Conservation (phyloP, 2,888 invertebrate genomes). For the Xestia rhomboidea region DNA sequence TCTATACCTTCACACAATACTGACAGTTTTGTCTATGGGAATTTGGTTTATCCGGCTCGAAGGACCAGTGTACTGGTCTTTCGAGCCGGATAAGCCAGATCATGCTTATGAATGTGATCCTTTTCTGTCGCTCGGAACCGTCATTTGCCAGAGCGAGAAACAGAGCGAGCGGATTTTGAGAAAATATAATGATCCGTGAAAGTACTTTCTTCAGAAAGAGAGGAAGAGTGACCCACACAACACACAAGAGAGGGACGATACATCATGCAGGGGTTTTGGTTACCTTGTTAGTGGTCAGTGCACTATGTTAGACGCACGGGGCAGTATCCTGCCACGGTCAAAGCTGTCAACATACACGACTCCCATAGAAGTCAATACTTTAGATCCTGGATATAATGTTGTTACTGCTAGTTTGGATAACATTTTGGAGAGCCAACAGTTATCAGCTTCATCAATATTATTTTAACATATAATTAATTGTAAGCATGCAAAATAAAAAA, state of each 20-base stretch:
- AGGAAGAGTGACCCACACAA: constrained; percentile 53
- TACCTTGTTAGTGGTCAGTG: constrained; percentile 53
- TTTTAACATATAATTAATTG: not conserved
- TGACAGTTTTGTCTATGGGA: not conserved
- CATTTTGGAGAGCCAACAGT: not conserved
- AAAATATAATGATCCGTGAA: constrained; percentile 35
- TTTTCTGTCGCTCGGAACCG: not conserved
- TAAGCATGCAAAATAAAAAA: constrained; percentile 1
- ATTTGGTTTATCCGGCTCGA: not conserved
- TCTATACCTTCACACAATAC: not conserved
- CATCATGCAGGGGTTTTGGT: constrained; percentile 58
- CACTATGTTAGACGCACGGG: constrained; percentile 51
- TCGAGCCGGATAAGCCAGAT: not conserved
- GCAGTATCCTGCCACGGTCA: constrained; percentile 39
- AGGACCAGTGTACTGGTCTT: not conserved
- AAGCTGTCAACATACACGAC: constrained; percentile 54
- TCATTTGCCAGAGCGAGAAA: not conserved
- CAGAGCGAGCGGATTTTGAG: not conserved
- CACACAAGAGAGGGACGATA: constrained; percentile 56
- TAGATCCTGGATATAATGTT: constrained; percentile 20
- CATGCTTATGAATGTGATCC: not conserved
- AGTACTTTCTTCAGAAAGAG: constrained; percentile 48
- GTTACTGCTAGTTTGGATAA: constrained; percentile 14
- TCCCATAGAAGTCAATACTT: constrained; percentile 41
- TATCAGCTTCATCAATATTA: not conserved